Evolutionary conservation across 2,797 vertebrate species (phyloP), one percentile per base, ranked within the genome.

Genomic region (Urocyon cinereoargenteus): DNA sequence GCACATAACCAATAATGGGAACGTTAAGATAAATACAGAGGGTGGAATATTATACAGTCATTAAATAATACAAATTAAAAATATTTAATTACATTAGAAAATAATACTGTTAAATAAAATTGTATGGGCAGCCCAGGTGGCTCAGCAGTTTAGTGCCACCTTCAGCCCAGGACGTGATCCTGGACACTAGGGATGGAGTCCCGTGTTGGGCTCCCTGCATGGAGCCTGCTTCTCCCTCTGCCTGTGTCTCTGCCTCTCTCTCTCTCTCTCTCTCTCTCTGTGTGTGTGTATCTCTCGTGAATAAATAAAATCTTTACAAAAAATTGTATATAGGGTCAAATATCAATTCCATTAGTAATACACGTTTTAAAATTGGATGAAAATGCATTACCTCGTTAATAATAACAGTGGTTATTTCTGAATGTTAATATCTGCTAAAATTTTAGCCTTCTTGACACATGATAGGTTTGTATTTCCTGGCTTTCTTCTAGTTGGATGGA

Each of bases 371-470:
- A 78, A 68, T 26, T 21, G n/a, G 24, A 83, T 77, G 57, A 83
- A 87, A 91, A 78, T n/a, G 5, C 16, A 70, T 91, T 77, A 40
- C 1, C 51, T 57, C 86, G 57, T 94, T 90, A 94, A 96, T 72
- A 79, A 53, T 49, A 77, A 49, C 77, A 34, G 22, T 62, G n/a
- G 19, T 68, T 83, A 68, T 66, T 36, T 86, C 82, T 86, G 40
- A 91, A 9, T 64, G 6, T 53, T 87, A 73, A 61, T 55, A 4
- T 36, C 75, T 92, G 24, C 34, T 91, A 91, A 91, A 55, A 55
- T 78, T 91, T 94, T 12, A 18, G 21, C 26, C 28, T 87, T 70
- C 28, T 22, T n/a, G 61, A n/a, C 34, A 75, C 62, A 73, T 40
- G 15, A 91, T 11, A 70, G 3, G 36, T 22, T 36, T 92, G 24